Conservation (phyloP, 2,888 invertebrate species). For the Drosophila affinis region DNA sequence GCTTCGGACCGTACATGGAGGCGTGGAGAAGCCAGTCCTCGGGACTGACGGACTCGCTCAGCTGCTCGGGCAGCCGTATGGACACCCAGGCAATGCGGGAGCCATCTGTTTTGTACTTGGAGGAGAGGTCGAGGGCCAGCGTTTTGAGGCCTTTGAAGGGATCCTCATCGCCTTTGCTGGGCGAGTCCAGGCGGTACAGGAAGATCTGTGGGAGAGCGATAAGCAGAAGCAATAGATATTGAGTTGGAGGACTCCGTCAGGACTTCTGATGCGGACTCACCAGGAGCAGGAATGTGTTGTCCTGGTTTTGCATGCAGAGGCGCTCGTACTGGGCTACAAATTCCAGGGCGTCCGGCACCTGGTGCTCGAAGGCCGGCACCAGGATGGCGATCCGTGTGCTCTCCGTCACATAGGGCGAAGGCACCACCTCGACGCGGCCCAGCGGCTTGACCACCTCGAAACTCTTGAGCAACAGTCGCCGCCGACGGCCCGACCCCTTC, state of each 20-base stretch:
- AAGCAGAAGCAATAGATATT: conserved; percentile 13
- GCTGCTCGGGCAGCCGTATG: conserved; percentile 85
- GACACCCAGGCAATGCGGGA: conserved; percentile 89
- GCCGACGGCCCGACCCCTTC: conserved; percentile 76
- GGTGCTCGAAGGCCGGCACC: conserved; percentile 87
- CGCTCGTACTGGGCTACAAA: conserved; percentile 90
- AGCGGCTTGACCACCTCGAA: conserved; percentile 93
- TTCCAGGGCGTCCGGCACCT: conserved; percentile 85
- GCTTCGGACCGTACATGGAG: conserved; percentile 82
- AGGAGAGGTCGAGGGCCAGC: conserved; percentile 86
- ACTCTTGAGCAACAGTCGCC: conserved; percentile 85
- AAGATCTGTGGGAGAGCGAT: conserved; percentile 85
- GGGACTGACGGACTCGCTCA: conserved; percentile 60
- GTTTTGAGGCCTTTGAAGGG: conserved; percentile 87
- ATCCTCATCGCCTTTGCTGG: conserved; percentile 87
- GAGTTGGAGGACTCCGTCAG: neutral
- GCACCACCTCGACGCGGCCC: conserved; percentile 93
- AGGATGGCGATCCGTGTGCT: conserved; percentile 92
- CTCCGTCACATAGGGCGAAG: conserved; percentile 98
- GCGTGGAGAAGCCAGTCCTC: conserved; percentile 80
- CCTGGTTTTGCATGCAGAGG: conserved; percentile 89
- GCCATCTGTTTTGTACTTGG: conserved; percentile 88
- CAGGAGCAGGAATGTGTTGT: conserved; percentile 91
- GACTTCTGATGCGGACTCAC: conserved; percentile 81
- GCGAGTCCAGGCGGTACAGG: conserved; percentile 87